Conservation (phyloP, 2,888 invertebrate species). For the Liopterus haemorrhoidalis region DNA sequence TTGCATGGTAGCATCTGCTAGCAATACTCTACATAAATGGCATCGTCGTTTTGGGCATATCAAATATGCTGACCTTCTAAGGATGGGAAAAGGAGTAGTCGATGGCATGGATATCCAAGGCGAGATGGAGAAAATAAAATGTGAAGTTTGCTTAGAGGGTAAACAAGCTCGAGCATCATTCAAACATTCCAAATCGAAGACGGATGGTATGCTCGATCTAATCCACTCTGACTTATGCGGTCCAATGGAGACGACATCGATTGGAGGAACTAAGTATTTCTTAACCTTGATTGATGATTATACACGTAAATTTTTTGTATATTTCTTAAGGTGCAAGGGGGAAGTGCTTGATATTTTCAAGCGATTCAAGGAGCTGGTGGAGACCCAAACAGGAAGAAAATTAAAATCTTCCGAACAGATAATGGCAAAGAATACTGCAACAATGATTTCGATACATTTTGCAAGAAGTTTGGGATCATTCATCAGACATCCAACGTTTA, state of each 20-base stretch:
- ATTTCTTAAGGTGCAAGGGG: conserved; percentile 38
- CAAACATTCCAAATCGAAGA: conserved; percentile 21
- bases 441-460: conserved; percentile 26
- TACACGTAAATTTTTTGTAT: conserved; percentile 30
- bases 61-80: conserved; percentile 20
- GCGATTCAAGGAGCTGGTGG: conserved; percentile 33
- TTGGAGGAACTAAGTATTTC: conserved; percentile 39
- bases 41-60: conserved; percentile 24
- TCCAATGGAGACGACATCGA: conserved; percentile 38
- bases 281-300: conserved; percentile 40
- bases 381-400: conserved; percentile 32
- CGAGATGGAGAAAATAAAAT: not conserved
- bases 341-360: conserved; percentile 34
- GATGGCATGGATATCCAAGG: conserved; percentile 12
- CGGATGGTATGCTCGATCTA: conserved; percentile 34
- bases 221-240: conserved; percentile 41
- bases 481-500: conserved; percentile 37
- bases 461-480: conserved; percentile 32
- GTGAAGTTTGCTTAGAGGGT: conserved; percentile 31
- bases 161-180: conserved; percentile 32
- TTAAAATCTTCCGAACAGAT: conserved; percentile 32
- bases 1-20: conserved; percentile 10
- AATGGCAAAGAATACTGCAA: conserved; percentile 31
- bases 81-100: conserved; percentile 10
- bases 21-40: conserved; percentile 16